Evolutionary conservation across 2,113 vertebrate species (phyloP), one percentile per base, ranked within the genome.

Genomic region (Chaetorhynchus papuensis): DNA sequence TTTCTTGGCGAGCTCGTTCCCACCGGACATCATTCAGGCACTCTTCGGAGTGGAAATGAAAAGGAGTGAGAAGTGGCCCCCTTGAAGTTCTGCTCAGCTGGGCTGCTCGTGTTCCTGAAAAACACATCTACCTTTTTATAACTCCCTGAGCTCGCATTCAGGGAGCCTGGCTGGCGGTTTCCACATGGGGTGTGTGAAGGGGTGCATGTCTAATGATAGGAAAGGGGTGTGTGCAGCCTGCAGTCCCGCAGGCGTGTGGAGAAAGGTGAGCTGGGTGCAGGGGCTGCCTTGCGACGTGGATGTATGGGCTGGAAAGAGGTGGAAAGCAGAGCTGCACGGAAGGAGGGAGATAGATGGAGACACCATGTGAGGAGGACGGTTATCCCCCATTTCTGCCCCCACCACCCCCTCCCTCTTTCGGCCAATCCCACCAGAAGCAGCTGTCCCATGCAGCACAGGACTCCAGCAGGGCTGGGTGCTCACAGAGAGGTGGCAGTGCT

Each of bases 61-160:
- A 93, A 89, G 90, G 74, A 96, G 87, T 0, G 3, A 95, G 91
- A 95, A 94, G 93, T 96, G 95, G 92, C 90, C 90, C 93, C 93
- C 89, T 94, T 96, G 94, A 97, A 95, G 94, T 95, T 88, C 84
- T 90, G 71, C 71, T 97, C 95, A 93, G 85, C 93, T 93, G 94
- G 79, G 82, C 82, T 91, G 78, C 66, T 95, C 1, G 4, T 41
- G 90, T 96, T 94, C 91, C 96, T 96, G 94, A 96, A 94, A 96
- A 97, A 94, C 63, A 83, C 94, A 97, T 95, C 93, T 80, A 96
- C 85, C 59, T 92, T 80, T 96, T 95, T 93, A 95, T 88, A 90
- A 76, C 45, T 95, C 95, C 87, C 95, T 0, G 0, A 19, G 87
- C 63, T 79, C 5, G 0, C 70, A 18, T 56, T 42, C 0, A 0